Base-by-base conservation (phyloP, 2,113 vertebrate genomes). In the Entomyzon cyanotis region DNA sequence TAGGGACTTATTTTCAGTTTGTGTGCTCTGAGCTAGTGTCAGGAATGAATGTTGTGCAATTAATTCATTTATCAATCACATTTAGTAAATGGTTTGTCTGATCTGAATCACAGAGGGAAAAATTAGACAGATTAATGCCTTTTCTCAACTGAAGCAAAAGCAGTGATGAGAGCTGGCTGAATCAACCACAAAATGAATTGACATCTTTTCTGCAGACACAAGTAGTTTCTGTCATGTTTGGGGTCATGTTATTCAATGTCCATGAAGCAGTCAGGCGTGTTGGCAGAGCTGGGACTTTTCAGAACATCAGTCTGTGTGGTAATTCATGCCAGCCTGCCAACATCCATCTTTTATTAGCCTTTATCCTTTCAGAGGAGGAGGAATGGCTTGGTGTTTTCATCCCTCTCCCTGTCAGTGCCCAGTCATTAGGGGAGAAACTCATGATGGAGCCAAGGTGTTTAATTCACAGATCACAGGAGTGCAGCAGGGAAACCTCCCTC, bases 101-200 rank as follows among this genome's bases (percentile, higher is more conserved):
- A 89, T 84, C 70, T 79, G 89, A 91, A 91, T 82, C 82, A 82
- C 31, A 85, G 84, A 60, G 65, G 77, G 77, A 76, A 84, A 87
- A 95, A 95, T 93, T 39, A 92, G 49, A 58, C 56, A 84, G 87
- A 92, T 91, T 68, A 91, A 96, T 89, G 80, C 31, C 73, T 89
- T 95, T 87, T 84, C 81, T 89, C 41, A 87, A 2, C 81, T 65
- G 91, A 82, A 94, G 80, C 39, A 79, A 87, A 93, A 81, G n/a
- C 8, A 1, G 53, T 82, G 87, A 84, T 92, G 44, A 81, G 84
- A 93, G 84, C 53, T 90, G 87, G 80, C 84, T 92, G 95, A 81
- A 71, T 47, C 82, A 95, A 37, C 35, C 30, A 39, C 84, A 46
- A 6, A 78, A 92, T 84, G 73, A 78, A 89, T 91, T 71, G 70